Conservation (phyloP, 2,797 vertebrate genomes). For the Platyrinchus mystaceus region DNA sequence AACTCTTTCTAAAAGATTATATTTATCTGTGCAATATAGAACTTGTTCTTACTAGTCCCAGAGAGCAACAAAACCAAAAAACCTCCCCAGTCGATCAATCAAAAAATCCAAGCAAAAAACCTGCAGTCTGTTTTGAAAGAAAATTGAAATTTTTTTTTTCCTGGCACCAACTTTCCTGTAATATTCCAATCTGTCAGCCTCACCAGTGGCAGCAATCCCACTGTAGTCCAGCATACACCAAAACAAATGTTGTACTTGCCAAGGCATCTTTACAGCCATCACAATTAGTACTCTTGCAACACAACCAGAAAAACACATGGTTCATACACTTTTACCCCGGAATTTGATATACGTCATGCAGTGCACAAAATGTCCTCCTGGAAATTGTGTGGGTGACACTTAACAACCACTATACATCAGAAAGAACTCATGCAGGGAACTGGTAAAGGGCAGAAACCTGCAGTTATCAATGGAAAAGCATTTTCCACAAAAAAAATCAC, state of each 20-base stretch:
- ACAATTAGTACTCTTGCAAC: neutral
- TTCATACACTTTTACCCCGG: neutral
- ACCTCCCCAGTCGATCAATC: neutral
- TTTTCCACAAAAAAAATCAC: neutral
- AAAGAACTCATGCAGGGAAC: neutral
- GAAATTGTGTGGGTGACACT: conserved; percentile 18
- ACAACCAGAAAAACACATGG: neutral
- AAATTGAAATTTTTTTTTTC: neutral
- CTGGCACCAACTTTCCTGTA: neutral
- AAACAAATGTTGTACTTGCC: neutral
- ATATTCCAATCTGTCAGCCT: neutral
- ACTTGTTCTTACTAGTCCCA: neutral
- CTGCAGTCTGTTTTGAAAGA: neutral
- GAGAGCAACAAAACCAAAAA: neutral
- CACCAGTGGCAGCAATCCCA: neutral
- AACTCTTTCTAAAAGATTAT: neutral
- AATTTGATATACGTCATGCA: neutral
- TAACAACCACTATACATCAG: neutral
- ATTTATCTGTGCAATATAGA: neutral
- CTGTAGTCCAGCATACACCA: neutral
- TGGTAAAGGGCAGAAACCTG: neutral
- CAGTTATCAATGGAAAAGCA: neutral
- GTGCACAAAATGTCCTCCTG: neutral
- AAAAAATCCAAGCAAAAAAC: neutral
- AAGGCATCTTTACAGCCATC: neutral